Base-by-base conservation (phyloP, 1,140 invertebrate species). In the Cydia strobilella region DNA sequence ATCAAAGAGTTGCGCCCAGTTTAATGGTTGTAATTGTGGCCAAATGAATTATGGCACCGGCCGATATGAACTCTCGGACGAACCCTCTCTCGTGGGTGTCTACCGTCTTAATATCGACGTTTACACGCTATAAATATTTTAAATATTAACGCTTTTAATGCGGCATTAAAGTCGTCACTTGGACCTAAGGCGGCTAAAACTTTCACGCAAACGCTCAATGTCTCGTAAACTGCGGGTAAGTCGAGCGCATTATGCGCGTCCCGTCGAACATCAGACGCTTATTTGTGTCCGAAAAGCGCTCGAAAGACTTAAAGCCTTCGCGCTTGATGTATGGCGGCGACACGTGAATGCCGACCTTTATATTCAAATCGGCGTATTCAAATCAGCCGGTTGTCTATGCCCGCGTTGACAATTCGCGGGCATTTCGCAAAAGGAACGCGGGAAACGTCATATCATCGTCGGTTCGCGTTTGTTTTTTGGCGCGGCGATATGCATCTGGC, bases 71-170 rank as follows among this genome's bases (percentile, higher is more conserved):
- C 39, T 71, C 84, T 81, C 78, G 87, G 86, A 73, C 48, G 54
- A 59, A 59, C 54, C 54, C 20, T 51, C 48, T 54, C 51, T 87
- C 86, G 88, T 89, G 89, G 88, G 89, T 90, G 87, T 91, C 82
- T 87, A 78, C 82, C 83, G 88, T 83, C 78, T 86, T 85, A 83
- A 87, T 89, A 90, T 88, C 86, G 89, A 87, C 86, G 79, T 88
- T 92, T 90, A 92, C 90, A 92, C 87, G 88, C 86, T 84, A 89
- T 91, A 91, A 90, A 91, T 90, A 89, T 90, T 85, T 84, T 86
- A 89, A 89, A 92, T 86, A 80, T 88, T 87, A 85, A 86, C 54
- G 20, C 54, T 87, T 82, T 88, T 86, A 88, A 87, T 84, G 86
- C 84, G 76, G 83, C 80, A 80, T 84, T 79, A 78, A 76, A 76